phyloP scores from a whole-genome alignment of 2,797 vertebrate species.

The Rhodeus uyekii region DNA sequence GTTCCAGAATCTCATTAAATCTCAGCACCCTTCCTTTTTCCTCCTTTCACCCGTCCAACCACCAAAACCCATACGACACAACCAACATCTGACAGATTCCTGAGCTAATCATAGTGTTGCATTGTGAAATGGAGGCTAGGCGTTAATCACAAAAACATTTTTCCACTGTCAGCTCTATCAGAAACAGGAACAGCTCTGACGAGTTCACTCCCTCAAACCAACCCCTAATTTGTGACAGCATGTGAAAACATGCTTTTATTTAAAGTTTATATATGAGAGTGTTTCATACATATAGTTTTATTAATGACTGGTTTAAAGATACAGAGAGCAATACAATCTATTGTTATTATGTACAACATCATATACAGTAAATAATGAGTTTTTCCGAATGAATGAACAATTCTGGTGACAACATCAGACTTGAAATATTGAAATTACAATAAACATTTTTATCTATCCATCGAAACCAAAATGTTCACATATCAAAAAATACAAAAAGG shows the following conservation, averaged over 20 bases:
- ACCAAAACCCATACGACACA: slow-evolving; percentile 71
- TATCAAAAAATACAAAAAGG: background rate
- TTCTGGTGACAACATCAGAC: background rate
- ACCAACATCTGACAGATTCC: slow-evolving; percentile 57
- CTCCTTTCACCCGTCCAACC: slow-evolving; percentile 69
- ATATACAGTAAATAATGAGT: background rate
- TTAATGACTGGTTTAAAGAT: background rate
- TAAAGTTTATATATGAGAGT: background rate
- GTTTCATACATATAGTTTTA: background rate
- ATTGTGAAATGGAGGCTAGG: slow-evolving; percentile 29
- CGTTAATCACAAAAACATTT: slow-evolving; percentile 18
- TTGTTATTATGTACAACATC: background rate
- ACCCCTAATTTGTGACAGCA: background rate
- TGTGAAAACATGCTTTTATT: slow-evolving; percentile 1
- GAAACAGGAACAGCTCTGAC: slow-evolving; percentile 25
- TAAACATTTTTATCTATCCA: background rate
- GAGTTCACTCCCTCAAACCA: background rate
- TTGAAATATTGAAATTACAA: background rate
- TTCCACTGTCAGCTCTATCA: slow-evolving; percentile 9
- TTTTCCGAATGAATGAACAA: background rate
- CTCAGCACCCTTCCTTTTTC: slow-evolving; percentile 86
- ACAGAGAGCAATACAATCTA: background rate
- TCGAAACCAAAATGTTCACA: background rate
- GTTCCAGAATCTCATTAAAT: slow-evolving; percentile 96
- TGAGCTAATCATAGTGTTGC: slow-evolving; percentile 50